Evolutionary conservation across 2,797 vertebrate species (phyloP).

Genomic region (Octomys mimax): DNA sequence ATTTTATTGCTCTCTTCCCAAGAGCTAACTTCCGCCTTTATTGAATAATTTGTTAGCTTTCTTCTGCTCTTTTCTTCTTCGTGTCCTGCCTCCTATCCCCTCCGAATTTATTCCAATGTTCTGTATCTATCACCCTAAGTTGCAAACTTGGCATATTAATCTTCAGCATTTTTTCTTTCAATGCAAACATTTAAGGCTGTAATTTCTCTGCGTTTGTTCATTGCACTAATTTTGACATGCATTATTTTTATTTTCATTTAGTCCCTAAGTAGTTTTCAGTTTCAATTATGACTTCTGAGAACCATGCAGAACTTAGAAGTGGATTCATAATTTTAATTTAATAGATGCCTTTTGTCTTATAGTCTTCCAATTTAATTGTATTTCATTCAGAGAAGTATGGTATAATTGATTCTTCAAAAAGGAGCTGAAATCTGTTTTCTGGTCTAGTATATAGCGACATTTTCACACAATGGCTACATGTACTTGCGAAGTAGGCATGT

Average conservation of each 20-base stretch:
- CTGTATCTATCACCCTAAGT: neutral
- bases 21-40: neutral
- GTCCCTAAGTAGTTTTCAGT: slow-evolving; percentile 44
- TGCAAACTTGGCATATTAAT: slow-evolving; percentile 26
- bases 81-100: neutral
- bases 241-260: slow-evolving; percentile 61
- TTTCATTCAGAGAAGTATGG: neutral
- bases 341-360: neutral
- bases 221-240: neutral
- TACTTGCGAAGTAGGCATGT: neutral
- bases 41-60: slow-evolving; percentile 23
- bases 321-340: slow-evolving; percentile 36
- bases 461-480: neutral
- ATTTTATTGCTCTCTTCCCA: neutral
- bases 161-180: slow-evolving; percentile 45
- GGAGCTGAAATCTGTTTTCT: neutral
- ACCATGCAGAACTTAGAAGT: slow-evolving; percentile 20
- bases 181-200: neutral
- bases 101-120: slow-evolving; percentile 26
- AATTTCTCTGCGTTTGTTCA: neutral
- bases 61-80: slow-evolving; percentile 5
- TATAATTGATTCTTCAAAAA: neutral
- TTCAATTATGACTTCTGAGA: slow-evolving; percentile 64
- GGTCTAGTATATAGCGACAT: neutral
- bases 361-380: slow-evolving; percentile 43